Evolutionary conservation across 1,140 invertebrate genomes (phyloP).

Genomic region (Drosophila parabipectinata): DNA sequence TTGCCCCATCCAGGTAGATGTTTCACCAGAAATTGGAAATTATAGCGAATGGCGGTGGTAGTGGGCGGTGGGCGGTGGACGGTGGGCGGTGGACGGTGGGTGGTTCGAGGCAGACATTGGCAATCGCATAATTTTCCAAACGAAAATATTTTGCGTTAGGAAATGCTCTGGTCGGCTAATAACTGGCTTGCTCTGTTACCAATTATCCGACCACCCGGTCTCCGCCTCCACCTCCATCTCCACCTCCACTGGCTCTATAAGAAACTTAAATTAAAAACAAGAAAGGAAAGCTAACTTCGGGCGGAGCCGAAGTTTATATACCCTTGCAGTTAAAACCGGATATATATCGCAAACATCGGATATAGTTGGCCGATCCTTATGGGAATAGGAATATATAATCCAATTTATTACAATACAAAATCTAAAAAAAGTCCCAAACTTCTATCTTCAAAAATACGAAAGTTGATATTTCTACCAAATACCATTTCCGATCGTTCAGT

Average conservation of each 20-base stretch:
- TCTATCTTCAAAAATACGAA: no score
- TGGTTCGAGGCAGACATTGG: conserved; percentile 2
- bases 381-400: no score
- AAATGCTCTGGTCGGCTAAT: conserved; percentile 59
- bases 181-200: conserved; percentile 42
- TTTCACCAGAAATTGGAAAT: background rate
- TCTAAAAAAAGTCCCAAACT: no score
- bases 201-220: conserved; percentile 15
- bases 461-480: no score
- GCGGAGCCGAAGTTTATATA: no score
- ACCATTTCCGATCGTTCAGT: no score
- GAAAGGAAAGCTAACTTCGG: no score
- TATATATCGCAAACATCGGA: no score
- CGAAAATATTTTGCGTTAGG: conserved; percentile 65
- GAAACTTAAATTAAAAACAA: conserved; percentile 1
- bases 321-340: no score
- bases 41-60: background rate
- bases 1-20: conserved; percentile 29
- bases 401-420: no score
- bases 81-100: conserved; percentile 10
- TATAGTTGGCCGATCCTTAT: no score
- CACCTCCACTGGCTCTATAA: background rate
- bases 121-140: conserved; percentile 41
- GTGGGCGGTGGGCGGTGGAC: background rate
- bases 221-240: background rate